phyloP scores from a whole-genome alignment of 2,797 vertebrate genomes.

The Lacerta agilis region DNA sequence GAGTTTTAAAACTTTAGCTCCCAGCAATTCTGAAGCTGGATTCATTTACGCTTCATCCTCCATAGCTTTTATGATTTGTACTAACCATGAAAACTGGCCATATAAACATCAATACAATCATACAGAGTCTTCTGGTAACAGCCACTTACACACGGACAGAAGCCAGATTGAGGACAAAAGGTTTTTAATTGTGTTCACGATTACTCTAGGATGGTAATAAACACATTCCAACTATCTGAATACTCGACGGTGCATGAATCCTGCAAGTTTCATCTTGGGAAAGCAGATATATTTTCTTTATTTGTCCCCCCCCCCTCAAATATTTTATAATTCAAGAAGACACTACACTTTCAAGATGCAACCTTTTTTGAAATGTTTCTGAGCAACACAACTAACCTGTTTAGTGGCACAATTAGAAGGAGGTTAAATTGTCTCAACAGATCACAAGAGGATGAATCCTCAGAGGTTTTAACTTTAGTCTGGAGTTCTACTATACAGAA shows the following conservation, averaged over 20 bases:
- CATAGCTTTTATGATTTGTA: constrained; percentile 67
- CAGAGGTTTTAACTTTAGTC: neutral
- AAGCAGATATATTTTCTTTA: neutral
- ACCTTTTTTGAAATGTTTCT: neutral
- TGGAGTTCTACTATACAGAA: neutral
- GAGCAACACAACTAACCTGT: neutral
- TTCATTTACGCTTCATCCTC: constrained; percentile 56
- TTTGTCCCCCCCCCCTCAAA: neutral
- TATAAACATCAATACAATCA: constrained; percentile 37
- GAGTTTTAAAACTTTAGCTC: constrained; percentile 73
- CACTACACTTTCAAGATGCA: rapidly evolving
- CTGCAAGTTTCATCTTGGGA: neutral
- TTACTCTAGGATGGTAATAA: constrained; percentile 43
- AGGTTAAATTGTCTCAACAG: neutral
- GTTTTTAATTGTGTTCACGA: constrained; percentile 65
- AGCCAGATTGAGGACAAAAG: constrained; percentile 54
- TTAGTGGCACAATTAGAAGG: neutral
- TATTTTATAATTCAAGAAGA: neutral
- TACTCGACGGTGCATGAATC: neutral
- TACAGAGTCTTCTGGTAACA: constrained; percentile 16
- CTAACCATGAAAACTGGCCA: constrained; percentile 54
- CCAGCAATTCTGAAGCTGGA: constrained; percentile 67
- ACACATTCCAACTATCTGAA: constrained; percentile 31
- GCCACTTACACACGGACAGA: neutral
- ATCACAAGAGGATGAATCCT: neutral